Percentiles rank a stretch among this genome's conserved stretches.
phyloP scores from a whole-genome alignment of 2,797 vertebrate species.

The Lates japonicus region DNA sequence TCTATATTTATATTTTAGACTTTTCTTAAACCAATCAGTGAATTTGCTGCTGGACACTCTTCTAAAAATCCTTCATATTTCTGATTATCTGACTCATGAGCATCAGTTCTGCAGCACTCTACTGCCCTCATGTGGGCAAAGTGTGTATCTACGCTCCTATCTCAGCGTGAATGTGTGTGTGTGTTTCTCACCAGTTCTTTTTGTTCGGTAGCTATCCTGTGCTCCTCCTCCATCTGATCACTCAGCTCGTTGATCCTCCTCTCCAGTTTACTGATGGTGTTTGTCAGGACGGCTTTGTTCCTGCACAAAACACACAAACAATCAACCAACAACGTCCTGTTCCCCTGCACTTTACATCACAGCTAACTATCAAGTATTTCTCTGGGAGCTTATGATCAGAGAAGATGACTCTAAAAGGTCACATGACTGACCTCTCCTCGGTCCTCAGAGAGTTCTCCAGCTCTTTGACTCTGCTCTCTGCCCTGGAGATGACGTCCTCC shows the following conservation, averaged over 20 bases:
- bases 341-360: not conserved
- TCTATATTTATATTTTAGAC: not conserved
- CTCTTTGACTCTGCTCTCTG: constrained; percentile 82
- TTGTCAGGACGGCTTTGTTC: constrained; percentile 79
- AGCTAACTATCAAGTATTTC: too few relatives aligned
- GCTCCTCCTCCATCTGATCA: constrained; percentile 87
- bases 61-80: not conserved
- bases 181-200: constrained; percentile 83
- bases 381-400: too few relatives aligned
- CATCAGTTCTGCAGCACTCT: not conserved
- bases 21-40: not conserved
- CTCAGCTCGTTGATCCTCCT: constrained; percentile 84
- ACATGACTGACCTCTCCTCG: constrained; percentile 82
- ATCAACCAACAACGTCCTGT: not conserved
- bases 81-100: not conserved
- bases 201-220: constrained; percentile 82
- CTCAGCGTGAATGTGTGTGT: constrained; percentile 1
- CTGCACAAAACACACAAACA: constrained; percentile 62
- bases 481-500: constrained; percentile 82
- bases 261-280: constrained; percentile 85
- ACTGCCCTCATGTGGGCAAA: constrained; percentile 1
- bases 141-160: not conserved
- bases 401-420: too few relatives aligned
- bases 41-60: not conserved
- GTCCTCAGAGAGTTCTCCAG: constrained; percentile 82